Evolutionary conservation across 2,888 invertebrate species (phyloP), one percentile per base, ranked within the genome.

Genomic region (Anarsia innoxiella): DNA sequence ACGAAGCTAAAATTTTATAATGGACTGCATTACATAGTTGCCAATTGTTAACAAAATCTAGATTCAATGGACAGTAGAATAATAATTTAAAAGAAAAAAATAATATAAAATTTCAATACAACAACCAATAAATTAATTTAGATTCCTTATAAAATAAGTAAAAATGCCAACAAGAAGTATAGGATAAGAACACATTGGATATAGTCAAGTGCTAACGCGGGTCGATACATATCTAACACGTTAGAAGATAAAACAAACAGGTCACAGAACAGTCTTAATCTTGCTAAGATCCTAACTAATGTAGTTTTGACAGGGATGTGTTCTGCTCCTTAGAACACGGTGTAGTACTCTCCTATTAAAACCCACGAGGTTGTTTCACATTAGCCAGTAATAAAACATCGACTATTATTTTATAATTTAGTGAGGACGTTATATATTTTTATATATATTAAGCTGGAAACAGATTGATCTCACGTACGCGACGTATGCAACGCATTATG

Each of bases 201-300:
- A 77, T 73, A 73, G 78, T 71, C 58, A 50, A 54, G 40, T 46
- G 61, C 52, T 52, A 50, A 56, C 57, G 66, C 60, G 66, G 60
- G 49, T 46, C 45, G 50, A 63, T 56, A 61, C 53, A 56, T 53
- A 60, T 62, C 73, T 74, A 78, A 78, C 77, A 68, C 64, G 67
- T 72, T 73, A 76, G 76, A 72, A 77, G 76, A 77, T 77, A 78
- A 76, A 79, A 80, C 74, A 80, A 84, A 85, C 86, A 86, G 86
- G 86, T 86, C 86, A 86, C 86, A 80, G 82, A 76, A 86, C 85
- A 86, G 86, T 86, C 86, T 86, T 86, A 85, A 71, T 57, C 80
- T 79, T 82, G 79, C 84, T 84, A 84, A 79, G 70, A 66, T 76
- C 80, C 79, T 84, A 83, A 78, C 79, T 84, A 83, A 69, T 70